Conservation (phyloP, 2,888 invertebrate genomes). For the Hedya salicella region DNA sequence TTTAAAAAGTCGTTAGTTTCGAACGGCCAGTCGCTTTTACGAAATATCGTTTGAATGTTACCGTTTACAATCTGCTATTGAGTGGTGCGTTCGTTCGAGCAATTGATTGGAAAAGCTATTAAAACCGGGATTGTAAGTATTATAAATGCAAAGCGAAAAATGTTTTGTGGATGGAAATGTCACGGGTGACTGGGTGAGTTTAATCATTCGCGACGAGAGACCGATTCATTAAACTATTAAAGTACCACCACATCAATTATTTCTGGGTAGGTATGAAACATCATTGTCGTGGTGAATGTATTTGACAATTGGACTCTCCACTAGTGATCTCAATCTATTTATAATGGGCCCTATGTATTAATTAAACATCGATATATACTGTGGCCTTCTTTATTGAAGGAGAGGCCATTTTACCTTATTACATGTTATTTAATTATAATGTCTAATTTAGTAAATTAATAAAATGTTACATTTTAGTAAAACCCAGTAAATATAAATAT, state of each 20-base stretch:
- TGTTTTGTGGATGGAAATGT: constrained; percentile 6
- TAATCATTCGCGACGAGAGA: not conserved
- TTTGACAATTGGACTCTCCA: too few relatives aligned
- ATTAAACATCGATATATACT: too few relatives aligned
- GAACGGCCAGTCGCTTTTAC: not conserved
- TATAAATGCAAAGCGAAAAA: constrained; percentile 2
- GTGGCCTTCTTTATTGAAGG: too few relatives aligned
- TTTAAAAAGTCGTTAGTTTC: constrained; percentile 14
- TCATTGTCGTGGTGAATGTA: too few relatives aligned
- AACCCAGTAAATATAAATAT: too few relatives aligned
- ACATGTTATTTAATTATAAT: too few relatives aligned
- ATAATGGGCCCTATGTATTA: too few relatives aligned
- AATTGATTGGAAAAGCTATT: constrained; percentile 18
- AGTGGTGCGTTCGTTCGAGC: constrained; percentile 11
- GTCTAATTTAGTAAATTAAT: too few relatives aligned
- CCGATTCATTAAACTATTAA: not conserved
- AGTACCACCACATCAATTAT: too few relatives aligned
- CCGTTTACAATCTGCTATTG: constrained; percentile 13
- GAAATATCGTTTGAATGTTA: constrained; percentile 15
- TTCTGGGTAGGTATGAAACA: not conserved
- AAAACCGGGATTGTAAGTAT: constrained; percentile 10
- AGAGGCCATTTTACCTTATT: too few relatives aligned
- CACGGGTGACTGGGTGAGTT: not conserved
- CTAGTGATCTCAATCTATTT: too few relatives aligned
- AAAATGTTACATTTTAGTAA: too few relatives aligned